Conservation (phyloP, 2,888 invertebrate species). For the Scaptomyza parva region DNA sequence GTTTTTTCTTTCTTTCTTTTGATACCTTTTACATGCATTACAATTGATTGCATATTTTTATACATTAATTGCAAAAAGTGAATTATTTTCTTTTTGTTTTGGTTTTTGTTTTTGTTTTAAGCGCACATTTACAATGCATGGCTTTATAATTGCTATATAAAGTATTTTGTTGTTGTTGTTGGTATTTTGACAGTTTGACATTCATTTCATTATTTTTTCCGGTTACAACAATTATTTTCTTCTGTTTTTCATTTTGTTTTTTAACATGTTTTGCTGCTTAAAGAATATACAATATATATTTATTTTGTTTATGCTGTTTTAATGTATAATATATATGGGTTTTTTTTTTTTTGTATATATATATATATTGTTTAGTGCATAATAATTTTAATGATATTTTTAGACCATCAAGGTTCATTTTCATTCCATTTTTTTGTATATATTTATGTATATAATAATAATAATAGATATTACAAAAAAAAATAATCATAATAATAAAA, state of each 20-base stretch:
- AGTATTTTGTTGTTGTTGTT: slow-evolving; percentile 45
- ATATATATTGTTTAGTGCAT: slow-evolving; percentile 54
- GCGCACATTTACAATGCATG: slow-evolving; percentile 81
- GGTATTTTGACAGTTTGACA: slow-evolving; percentile 9
- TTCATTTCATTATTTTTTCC: background rate
- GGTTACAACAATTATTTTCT: slow-evolving; percentile 41
- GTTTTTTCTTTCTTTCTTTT: slow-evolving; percentile 17
- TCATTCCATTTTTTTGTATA: slow-evolving; percentile 49
- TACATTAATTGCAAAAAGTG: slow-evolving; percentile 62
- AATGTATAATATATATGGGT: slow-evolving; percentile 11
- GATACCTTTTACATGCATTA: slow-evolving; percentile 23
- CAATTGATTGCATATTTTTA: slow-evolving; percentile 24
- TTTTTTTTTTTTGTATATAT: slow-evolving; percentile 16
- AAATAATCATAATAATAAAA: slow-evolving; percentile 14
- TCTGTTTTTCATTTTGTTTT: no score
- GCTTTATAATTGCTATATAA: slow-evolving; percentile 71
- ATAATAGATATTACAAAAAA: slow-evolving; percentile 55
- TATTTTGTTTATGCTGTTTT: slow-evolving; percentile 4
- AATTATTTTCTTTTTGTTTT: no score
- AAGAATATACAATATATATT: slow-evolving; percentile 41
- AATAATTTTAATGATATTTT: slow-evolving; percentile 79
- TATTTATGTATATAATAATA: slow-evolving; percentile 46
- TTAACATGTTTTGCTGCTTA: slow-evolving; percentile 35
- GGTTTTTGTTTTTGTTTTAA: no score
- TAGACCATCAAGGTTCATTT: slow-evolving; percentile 78